A percentile compares a stretch with the other conserved stretches of the same genome.
Conservation (phyloP, 2,888 invertebrate species). For the Carcina quercana region DNA sequence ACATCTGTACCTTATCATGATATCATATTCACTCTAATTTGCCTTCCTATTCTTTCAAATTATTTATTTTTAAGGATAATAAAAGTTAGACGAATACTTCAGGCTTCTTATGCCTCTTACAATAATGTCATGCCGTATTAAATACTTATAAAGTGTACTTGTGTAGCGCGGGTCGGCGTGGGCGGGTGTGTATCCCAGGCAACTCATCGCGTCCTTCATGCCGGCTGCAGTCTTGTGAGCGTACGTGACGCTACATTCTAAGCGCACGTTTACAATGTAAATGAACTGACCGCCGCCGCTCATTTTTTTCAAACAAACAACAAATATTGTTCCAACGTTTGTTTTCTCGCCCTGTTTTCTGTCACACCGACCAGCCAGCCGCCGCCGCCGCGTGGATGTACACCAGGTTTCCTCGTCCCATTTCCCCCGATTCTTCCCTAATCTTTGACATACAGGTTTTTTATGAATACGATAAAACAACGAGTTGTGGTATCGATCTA, state of each 20-base stretch:
- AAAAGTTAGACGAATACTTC: too few relatives aligned
- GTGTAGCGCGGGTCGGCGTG: too few relatives aligned
- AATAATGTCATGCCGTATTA: too few relatives aligned
- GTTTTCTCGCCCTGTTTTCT: slow-evolving; percentile 36
- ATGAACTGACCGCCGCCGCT: slow-evolving; percentile 49
- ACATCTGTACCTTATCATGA: too few relatives aligned
- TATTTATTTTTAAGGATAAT: too few relatives aligned
- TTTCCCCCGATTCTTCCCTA: slow-evolving; percentile 6
- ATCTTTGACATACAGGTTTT: slow-evolving; percentile 7
- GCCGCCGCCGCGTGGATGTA: background rate
- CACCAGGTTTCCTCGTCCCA: slow-evolving; percentile 6
- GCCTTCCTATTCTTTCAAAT: too few relatives aligned
- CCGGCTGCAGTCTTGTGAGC: slow-evolving; percentile 41
- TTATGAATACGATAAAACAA: slow-evolving; percentile 4
- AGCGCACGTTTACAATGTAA: slow-evolving; percentile 69
- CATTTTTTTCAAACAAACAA: slow-evolving; percentile 56
- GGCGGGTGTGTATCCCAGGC: too few relatives aligned
- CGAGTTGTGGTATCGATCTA: too few relatives aligned
- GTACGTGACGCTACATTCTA: slow-evolving; percentile 71
- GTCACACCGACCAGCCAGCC: slow-evolving; percentile 17
- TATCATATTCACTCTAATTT: too few relatives aligned
- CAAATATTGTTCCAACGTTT: slow-evolving; percentile 50
- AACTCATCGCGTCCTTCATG: slow-evolving; percentile 26
- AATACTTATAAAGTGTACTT: too few relatives aligned
- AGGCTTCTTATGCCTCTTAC: too few relatives aligned